These are phyloP conservation scores for Mactromeris polynyma DNA, from an alignment of 2,888 invertebrate species.

Conservation along the genomic window DNA sequence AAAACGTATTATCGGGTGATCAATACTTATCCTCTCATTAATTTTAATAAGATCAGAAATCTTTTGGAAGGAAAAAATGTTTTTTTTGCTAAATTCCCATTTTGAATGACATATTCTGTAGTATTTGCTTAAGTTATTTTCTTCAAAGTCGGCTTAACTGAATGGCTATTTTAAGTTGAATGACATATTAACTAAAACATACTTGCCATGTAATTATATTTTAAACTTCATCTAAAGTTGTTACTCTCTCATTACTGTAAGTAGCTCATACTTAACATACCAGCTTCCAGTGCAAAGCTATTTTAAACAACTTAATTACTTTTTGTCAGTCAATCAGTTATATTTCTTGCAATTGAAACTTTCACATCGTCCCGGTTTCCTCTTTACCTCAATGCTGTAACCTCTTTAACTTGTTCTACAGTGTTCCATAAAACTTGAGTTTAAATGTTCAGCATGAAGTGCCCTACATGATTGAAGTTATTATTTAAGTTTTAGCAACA, in stretches of 20 bases:
- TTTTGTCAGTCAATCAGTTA: background rate
- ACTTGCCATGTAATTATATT: background rate
- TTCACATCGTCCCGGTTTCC: background rate
- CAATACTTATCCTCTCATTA: background rate
- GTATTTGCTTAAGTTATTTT: background rate
- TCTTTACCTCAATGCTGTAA: background rate
- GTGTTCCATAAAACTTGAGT: conserved; percentile 4
- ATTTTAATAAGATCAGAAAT: background rate
- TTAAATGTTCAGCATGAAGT: conserved; percentile 6
- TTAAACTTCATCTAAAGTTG: conserved; percentile 5
- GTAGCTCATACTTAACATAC: background rate
- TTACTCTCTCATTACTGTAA: background rate
- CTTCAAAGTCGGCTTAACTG: background rate
- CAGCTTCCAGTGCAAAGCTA: background rate
- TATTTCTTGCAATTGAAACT: background rate
- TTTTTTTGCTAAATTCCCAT: background rate
- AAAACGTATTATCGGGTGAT: background rate
- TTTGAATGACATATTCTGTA: background rate
- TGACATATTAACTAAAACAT: conserved; percentile 6
- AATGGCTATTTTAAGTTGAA: background rate
- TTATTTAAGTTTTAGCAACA: background rate
- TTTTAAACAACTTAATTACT: conserved; percentile 1
- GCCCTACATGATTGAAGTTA: background rate
- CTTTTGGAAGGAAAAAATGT: background rate
- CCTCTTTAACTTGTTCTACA: background rate